Conservation (phyloP, 1,140 invertebrate species). For the Notospermus geniculatus region DNA sequence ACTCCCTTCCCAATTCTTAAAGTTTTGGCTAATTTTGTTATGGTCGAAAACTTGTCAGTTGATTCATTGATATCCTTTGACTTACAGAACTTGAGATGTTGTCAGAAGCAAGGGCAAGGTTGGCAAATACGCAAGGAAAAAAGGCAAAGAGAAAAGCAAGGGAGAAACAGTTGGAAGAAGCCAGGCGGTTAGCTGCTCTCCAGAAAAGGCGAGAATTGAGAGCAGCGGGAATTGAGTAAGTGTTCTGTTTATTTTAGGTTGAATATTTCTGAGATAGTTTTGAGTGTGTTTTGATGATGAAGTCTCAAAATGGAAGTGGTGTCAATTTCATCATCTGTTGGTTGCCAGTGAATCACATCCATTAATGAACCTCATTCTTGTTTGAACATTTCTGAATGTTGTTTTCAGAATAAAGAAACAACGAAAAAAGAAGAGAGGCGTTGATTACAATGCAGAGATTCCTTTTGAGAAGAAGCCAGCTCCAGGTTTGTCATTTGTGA, state of each 20-base stretch:
- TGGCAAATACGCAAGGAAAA: constrained; percentile 99
- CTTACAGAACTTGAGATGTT: constrained; percentile 94
- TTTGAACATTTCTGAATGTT: neutral
- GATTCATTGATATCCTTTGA: constrained; percentile 28
- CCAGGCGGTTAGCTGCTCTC: constrained; percentile 88
- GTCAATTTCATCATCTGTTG: no score
- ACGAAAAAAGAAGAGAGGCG: constrained; percentile 59
- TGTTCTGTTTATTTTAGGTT: no score
- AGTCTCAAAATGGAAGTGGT: no score
- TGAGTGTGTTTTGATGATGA: no score
- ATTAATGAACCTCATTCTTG: no score
- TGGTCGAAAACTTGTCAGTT: no score
- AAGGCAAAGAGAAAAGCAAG: constrained; percentile 98
- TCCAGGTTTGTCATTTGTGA: constrained; percentile 62
- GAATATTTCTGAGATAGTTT: no score
- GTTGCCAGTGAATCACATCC: no score
- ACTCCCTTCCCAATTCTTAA: constrained; percentile 1
- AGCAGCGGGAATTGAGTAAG: constrained; percentile 86
- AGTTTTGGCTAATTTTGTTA: no score
- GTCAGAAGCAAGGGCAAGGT: constrained; percentile 93
- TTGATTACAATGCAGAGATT: constrained; percentile 98
- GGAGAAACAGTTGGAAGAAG: constrained; percentile 98
- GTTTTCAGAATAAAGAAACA: constrained; percentile 46
- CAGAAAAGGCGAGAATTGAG: constrained; percentile 95
- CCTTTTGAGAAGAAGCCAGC: constrained; percentile 95